Evolutionary conservation across 1,140 invertebrate genomes (phyloP).

Genomic region (Leptinotarsa lineolata): DNA sequence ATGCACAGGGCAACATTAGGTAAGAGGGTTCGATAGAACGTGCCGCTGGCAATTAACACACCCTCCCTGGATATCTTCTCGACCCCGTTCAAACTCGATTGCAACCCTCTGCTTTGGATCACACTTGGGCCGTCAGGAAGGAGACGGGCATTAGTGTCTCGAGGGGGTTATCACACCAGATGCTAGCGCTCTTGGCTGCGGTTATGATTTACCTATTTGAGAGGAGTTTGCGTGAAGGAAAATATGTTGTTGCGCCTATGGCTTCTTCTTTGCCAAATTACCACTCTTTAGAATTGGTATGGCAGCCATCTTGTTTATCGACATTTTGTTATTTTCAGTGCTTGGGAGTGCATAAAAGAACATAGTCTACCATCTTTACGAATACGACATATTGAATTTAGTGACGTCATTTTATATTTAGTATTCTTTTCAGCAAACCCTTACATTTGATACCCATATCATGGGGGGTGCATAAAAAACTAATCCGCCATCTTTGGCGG

Average conservation of each 20-base stretch:
- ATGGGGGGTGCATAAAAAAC: too few relatives aligned
- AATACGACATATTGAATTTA: too few relatives aligned
- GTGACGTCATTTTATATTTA: too few relatives aligned
- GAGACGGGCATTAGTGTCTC: background rate
- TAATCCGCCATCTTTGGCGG: too few relatives aligned
- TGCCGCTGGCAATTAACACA: conserved; percentile 17
- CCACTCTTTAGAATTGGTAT: too few relatives aligned
- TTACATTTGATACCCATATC: too few relatives aligned
- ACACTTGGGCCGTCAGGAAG: background rate
- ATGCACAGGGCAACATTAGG: background rate
- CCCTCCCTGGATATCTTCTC: background rate
- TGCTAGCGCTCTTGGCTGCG: background rate
- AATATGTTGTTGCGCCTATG: background rate
- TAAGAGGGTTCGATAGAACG: conserved; percentile 1
- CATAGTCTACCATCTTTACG: too few relatives aligned
- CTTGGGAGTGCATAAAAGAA: too few relatives aligned
- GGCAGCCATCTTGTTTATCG: too few relatives aligned
- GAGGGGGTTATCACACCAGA: background rate
- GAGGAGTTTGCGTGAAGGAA: background rate
- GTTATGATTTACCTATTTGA: background rate
- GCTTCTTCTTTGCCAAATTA: too few relatives aligned
- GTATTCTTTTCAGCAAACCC: too few relatives aligned
- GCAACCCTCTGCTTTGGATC: background rate
- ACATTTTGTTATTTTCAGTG: too few relatives aligned
- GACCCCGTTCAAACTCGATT: background rate